A percentile compares a stretch with the other conserved stretches of the same genome.
Conservation (phyloP, 2,797 vertebrate genomes). For the Cryptoblepharus egeriae region DNA sequence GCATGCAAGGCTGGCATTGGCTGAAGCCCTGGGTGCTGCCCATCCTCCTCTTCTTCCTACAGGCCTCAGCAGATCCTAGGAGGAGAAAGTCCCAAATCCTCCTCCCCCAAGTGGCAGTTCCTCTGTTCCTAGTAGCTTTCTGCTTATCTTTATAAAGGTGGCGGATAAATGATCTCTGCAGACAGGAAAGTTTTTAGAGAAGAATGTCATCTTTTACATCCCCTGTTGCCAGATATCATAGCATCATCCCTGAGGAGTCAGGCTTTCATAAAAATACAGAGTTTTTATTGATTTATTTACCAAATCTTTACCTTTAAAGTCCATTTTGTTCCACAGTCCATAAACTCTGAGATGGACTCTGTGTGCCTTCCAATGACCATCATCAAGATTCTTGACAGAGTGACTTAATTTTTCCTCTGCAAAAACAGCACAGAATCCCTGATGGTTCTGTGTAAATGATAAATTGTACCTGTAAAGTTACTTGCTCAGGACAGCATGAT, state of each 20-base stretch:
- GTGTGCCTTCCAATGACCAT: not conserved
- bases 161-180: not conserved
- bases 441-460: conserved; percentile 1
- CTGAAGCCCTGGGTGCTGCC: too few species aligned
- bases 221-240: not conserved
- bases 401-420: conserved; percentile 7
- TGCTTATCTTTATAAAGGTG: not conserved
- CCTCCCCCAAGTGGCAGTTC: too few species aligned
- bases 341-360: not conserved
- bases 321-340: not conserved
- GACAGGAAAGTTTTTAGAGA: not conserved
- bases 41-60: too few species aligned
- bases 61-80: too few species aligned
- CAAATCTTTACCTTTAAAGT: not conserved
- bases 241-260: not conserved
- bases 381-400: not conserved
- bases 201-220: not conserved
- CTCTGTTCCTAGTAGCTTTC: not conserved
- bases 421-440: not conserved
- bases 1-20: too few species aligned
- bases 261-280: not conserved
- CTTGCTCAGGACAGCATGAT: conserved; percentile 12
- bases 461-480: not conserved
- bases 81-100: too few species aligned
- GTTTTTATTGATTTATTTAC: too few species aligned